Base-by-base conservation (phyloP, 2,797 vertebrate species). In the Peromyscus eremicus region DNA sequence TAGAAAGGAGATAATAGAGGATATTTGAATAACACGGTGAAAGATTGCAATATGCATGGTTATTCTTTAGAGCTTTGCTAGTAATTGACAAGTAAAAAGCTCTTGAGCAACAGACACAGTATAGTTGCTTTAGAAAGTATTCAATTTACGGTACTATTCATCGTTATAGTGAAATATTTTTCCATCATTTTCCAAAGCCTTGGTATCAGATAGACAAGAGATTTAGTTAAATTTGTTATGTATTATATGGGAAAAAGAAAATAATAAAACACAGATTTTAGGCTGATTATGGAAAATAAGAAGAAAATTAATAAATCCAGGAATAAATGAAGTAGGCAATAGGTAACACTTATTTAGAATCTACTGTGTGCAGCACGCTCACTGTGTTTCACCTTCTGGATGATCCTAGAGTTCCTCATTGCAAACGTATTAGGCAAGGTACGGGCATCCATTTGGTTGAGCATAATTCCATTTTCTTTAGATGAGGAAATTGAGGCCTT, bases 401-500 rank as follows among this genome's bases (percentile, higher is more conserved):
- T 87, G 34, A 32, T 80, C 83, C 89, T 19, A 83, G 87, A 96
- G 87, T 2, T 55, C 66, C 21, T 75, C 0, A 10, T 71, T 76
- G 29, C 49, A 91, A 57, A 23, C 75, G 4, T 68, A 49, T 43
- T 91, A 81, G 2, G 6, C 43, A 71, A n/a, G 6, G 16, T 40
- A 25, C 5, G 17, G 34, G 32, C 60, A 37, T 96, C 34, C 77
- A 7, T 21, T 93, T 88, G 62, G 80, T 94, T 97, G 64, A 82
- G 85, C 19, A 82, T 79, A 90, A 62, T 93, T 96, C 70, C 9
- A 91, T n/a, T 80, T 97, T 91, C 66, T 95, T 91, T 91, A 93
- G 79, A 87, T 77, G 81, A 95, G 76, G 40, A 97, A 95, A 95
- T 85, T 89, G 87, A 97, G 8, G 55, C 11, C n/a, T 88, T 77